These are phyloP conservation scores for Sciurus carolinensis DNA, from an alignment of 2,797 vertebrate species.

Conservation along the genomic window DNA sequence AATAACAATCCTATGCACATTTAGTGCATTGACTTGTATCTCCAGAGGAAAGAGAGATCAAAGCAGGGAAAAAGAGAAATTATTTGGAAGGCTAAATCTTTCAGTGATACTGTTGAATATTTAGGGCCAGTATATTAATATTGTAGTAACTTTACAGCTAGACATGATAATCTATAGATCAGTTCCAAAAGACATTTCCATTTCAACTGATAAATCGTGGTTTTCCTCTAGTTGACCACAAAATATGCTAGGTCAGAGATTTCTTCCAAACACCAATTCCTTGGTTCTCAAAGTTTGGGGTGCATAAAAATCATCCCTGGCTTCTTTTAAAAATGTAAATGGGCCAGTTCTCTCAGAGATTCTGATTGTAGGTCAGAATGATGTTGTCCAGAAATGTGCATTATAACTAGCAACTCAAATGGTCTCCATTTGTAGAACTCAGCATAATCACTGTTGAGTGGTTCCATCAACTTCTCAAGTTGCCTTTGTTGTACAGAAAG, in stretches of 20 bases:
- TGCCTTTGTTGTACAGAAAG: not conserved
- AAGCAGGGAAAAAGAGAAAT: not conserved
- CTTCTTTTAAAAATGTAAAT: conserved; percentile 32
- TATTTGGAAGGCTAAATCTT: not conserved
- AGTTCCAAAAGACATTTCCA: not conserved
- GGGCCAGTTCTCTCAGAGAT: not conserved
- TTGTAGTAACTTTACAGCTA: not conserved
- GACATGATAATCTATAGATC: not conserved
- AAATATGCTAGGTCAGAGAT: not conserved
- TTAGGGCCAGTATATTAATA: not conserved
- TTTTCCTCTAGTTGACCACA: conserved; percentile 23
- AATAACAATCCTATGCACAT: not conserved
- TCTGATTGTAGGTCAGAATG: not conserved
- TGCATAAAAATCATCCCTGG: not conserved
- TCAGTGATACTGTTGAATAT: not conserved
- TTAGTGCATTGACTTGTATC: not conserved
- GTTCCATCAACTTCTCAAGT: not conserved
- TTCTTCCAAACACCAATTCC: not conserved
- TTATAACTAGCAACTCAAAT: not conserved
- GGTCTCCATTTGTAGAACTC: not conserved
- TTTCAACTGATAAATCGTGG: conserved; percentile 15
- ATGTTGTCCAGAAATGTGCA: not conserved
- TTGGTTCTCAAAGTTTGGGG: not conserved
- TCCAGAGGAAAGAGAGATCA: not conserved
- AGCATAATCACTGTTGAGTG: not conserved